These are phyloP conservation scores for Temnothorax longispinosus DNA, from an alignment of 1,140 invertebrate species.

Conservation along the genomic window DNA sequence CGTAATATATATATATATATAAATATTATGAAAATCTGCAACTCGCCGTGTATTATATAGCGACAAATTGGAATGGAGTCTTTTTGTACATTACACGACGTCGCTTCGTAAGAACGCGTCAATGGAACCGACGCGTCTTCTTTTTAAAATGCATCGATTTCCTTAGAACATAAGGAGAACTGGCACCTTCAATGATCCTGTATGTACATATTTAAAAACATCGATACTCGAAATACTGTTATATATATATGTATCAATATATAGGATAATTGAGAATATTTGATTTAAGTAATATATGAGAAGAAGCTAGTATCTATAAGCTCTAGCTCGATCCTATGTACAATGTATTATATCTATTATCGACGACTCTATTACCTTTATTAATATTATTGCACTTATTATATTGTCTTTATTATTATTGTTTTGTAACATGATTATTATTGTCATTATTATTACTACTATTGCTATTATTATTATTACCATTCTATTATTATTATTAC, in stretches of 20 bases:
- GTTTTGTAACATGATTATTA: conserved; percentile 74
- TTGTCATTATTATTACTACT: conserved; percentile 65
- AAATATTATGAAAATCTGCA: conserved; percentile 65
- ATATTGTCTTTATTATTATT: conserved; percentile 75
- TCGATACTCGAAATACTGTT: conserved; percentile 65
- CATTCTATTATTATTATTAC: conserved; percentile 67
- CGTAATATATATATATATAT: conserved; percentile 78
- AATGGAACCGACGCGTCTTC: conserved; percentile 22
- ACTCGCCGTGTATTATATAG: conserved; percentile 63
- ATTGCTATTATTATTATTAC: conserved; percentile 68
- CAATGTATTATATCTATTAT: conserved; percentile 79
- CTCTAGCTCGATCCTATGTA: conserved; percentile 79
- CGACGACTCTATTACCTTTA: conserved; percentile 57
- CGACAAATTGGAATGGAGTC: conserved; percentile 18
- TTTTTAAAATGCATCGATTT: conserved; percentile 53
- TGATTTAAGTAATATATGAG: conserved; percentile 51
- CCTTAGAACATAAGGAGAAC: conserved; percentile 32
- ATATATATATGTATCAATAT: conserved; percentile 43
- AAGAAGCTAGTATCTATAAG: conserved; percentile 68
- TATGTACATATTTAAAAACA: conserved; percentile 56
- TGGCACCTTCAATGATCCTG: conserved; percentile 60
- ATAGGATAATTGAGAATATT: conserved; percentile 49
- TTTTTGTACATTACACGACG: conserved; percentile 79
- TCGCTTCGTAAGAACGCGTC: conserved; percentile 57
- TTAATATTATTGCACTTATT: conserved; percentile 74